Base-by-base conservation (phyloP, 2,113 vertebrate genomes). In the Forbesichthys papilliferus region DNA sequence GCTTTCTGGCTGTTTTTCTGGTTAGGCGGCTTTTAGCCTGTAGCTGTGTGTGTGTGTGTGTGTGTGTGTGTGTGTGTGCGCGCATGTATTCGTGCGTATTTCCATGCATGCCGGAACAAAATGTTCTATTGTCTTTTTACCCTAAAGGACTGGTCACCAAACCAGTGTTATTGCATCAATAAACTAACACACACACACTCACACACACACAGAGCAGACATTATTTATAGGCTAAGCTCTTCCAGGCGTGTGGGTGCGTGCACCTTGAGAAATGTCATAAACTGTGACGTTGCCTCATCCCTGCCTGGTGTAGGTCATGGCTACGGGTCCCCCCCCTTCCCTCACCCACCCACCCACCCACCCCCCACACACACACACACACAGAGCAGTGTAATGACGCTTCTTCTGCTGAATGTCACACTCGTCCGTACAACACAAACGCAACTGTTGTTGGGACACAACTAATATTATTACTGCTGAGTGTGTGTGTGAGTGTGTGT, bases 241-340 rank as follows among this genome's bases (percentile, higher is more conserved):
- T 18, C 53, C 54, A 33, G 84, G 74, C 9, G 4, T 42, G 61
- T 72, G 33, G 12, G 47, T 61, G 11, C 78, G 84, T 63, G 74
- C 80, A 87, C 82, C 79, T 83, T 46, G 77, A 83, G 73, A 89
- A 88, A 90, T 88, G 86, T 89, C 85, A 86, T 42, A 74, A 89
- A 61, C 69, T 11, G 66, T 10, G 63, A 77, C 5, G 71, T 61
- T 8, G 71, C 68, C n/a, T 11, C 66, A 75, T 61, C 56, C 48
- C n/a, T 27, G 27, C 27, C 27, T 27, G 27, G 27, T 3, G 27
- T 27, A 2, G 27, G 27, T 9, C 27, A 33, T 3, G 11, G 6
- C 27, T 14, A 14, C 68, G 42, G 61, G 68, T 73, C 34, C 9
- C 74, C 72, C 70, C 64, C 11, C n/a, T n/a, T n/a, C n/a, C n/a